These are phyloP conservation scores for Electrophaes corylata DNA, from an alignment of 2,888 invertebrate genomes.

Conservation along the genomic window DNA sequence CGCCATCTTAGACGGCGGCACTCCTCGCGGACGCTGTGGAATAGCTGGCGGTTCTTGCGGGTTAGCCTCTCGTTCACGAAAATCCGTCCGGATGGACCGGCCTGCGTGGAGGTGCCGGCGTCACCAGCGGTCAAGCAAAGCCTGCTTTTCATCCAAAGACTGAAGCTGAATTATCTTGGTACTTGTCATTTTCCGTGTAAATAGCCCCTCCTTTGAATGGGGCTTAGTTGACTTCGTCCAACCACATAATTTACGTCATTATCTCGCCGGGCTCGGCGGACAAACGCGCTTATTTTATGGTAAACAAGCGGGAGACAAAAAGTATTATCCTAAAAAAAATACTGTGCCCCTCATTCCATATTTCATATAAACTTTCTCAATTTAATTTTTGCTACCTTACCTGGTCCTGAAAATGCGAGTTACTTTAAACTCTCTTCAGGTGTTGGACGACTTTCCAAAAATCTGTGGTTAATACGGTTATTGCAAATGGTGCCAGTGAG, in stretches of 20 bases:
- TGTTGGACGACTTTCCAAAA: not conserved
- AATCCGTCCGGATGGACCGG: not conserved
- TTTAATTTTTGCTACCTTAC: not conserved
- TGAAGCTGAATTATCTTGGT: no score
- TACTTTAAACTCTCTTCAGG: not conserved
- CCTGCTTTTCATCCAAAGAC: no score
- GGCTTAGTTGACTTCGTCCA: not conserved
- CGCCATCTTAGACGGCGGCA: no score
- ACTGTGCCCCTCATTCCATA: not conserved
- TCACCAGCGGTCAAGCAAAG: not conserved
- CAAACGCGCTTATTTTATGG: not conserved
- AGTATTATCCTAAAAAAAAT: not conserved
- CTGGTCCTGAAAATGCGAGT: not conserved
- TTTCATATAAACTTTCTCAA: not conserved
- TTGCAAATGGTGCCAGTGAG: no score
- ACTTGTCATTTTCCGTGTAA: no score
- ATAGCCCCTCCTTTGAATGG: no score
- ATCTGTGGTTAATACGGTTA: not conserved
- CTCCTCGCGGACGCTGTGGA: conserved; percentile 10
- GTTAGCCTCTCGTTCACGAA: conserved; percentile 14
- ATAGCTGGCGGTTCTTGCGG: conserved; percentile 13
- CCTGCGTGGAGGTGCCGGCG: no score
- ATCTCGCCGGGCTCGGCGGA: no score
- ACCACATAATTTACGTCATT: not conserved
- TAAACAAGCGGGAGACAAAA: not conserved